phyloP scores from a whole-genome alignment of 2,113 vertebrate genomes.

The Halichoeres trimaculatus region DNA sequence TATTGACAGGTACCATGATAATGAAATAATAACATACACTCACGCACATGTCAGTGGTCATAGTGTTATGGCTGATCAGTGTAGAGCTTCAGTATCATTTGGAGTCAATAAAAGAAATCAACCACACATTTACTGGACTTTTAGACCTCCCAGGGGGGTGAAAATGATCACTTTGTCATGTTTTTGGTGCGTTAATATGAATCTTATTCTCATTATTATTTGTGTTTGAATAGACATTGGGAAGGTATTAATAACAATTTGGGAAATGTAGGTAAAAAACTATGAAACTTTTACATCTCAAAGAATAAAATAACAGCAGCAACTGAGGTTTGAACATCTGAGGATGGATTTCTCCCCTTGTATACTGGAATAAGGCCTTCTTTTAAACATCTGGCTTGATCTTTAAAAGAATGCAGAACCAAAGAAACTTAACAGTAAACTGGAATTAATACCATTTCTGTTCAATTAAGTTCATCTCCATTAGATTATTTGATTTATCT shows the following conservation, averaged over 20 bases:
- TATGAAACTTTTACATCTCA: not conserved
- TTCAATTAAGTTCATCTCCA: slow-evolving; percentile 17
- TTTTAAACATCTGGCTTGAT: not conserved
- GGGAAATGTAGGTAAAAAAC: not conserved
- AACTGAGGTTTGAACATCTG: not conserved
- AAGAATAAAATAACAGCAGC: not conserved
- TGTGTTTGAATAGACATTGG: not conserved
- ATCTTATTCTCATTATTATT: not conserved
- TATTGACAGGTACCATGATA: too few relatives aligned
- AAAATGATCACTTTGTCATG: not conserved
- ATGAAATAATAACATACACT: too few relatives aligned
- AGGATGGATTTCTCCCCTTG: not conserved
- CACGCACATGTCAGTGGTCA: too few relatives aligned
- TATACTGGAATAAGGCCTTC: slow-evolving; percentile 27
- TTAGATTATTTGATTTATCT: not conserved
- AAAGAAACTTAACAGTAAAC: slow-evolving; percentile 55
- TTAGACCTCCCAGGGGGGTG: not conserved
- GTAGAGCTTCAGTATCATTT: too few relatives aligned
- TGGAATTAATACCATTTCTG: slow-evolving; percentile 38
- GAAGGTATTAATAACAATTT: not conserved
- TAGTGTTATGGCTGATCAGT: too few relatives aligned
- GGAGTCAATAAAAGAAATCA: not conserved
- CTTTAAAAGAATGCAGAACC: slow-evolving; percentile 34
- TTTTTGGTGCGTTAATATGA: not conserved
- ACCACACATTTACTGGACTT: not conserved